Conservation (phyloP, 2,797 vertebrate genomes). For the Threskiornis aethiopicus region DNA sequence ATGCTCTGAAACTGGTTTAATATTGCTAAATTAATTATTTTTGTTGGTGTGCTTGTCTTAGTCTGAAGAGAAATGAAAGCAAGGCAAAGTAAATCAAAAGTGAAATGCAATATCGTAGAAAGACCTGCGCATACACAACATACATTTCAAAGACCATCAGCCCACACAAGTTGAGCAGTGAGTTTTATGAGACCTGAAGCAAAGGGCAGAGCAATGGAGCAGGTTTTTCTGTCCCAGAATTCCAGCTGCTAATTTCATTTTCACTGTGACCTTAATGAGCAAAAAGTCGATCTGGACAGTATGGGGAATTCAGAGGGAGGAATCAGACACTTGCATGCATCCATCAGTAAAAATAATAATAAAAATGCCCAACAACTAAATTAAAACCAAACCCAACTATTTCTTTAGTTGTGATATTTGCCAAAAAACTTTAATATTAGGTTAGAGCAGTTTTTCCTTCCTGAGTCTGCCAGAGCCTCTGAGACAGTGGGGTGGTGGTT, state of each 20-base stretch:
- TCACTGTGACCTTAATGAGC: neutral
- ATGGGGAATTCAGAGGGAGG: neutral
- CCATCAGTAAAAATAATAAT: neutral
- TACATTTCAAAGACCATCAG: neutral
- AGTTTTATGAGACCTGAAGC: neutral
- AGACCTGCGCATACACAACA: neutral
- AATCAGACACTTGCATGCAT: neutral
- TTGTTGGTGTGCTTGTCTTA: conserved; percentile 45
- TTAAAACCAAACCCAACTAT: neutral
- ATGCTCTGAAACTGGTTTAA: conserved; percentile 66
- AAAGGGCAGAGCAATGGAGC: neutral
- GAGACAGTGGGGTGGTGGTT: no score
- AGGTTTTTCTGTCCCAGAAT: neutral
- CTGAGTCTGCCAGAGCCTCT: neutral
- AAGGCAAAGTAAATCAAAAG: conserved; percentile 53
- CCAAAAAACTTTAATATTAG: neutral
- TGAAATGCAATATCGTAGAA: neutral
- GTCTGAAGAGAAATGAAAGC: conserved; percentile 47
- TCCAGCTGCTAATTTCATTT: neutral
- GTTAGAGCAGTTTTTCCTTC: neutral
- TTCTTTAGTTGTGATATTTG: neutral
- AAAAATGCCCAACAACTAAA: fast-evolving
- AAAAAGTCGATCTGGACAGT: neutral
- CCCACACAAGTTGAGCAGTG: neutral
- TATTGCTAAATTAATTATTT: conserved; percentile 69